Conservation (phyloP, 2,113 vertebrate genomes). For the Sterrhoptilus dennistouni region DNA sequence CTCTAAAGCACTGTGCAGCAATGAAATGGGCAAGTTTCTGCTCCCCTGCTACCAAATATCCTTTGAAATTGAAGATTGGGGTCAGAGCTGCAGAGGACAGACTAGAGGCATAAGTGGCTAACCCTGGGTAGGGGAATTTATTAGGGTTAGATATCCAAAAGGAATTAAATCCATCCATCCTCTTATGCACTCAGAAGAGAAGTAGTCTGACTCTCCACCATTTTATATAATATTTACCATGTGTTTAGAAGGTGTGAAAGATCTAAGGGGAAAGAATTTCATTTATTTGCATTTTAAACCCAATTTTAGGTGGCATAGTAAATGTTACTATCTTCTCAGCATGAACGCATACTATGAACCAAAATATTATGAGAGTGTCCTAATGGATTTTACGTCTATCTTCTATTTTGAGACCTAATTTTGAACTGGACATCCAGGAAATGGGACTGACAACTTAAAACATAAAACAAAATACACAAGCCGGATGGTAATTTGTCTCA, state of each 20-base stretch:
- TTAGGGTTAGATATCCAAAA: constrained; percentile 1
- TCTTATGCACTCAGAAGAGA: background rate
- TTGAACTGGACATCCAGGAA: background rate
- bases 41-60: background rate
- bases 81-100: background rate
- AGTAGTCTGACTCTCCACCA: background rate
- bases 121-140: background rate
- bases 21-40: background rate
- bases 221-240: background rate
- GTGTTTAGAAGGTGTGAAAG: background rate
- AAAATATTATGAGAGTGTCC: background rate
- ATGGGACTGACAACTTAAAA: background rate
- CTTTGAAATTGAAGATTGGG: constrained; percentile 40
- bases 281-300: constrained; percentile 44
- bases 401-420: background rate
- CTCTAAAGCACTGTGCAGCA: background rate
- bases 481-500: background rate
- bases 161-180: constrained; percentile 20
- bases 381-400: background rate
- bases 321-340: background rate
- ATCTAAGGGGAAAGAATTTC: background rate
- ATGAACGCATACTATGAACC: background rate
- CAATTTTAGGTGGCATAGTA: background rate
- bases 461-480: background rate
- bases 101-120: background rate